phyloP scores from a whole-genome alignment of 2,888 invertebrate genomes.

The Caenorhabditis sinica region DNA sequence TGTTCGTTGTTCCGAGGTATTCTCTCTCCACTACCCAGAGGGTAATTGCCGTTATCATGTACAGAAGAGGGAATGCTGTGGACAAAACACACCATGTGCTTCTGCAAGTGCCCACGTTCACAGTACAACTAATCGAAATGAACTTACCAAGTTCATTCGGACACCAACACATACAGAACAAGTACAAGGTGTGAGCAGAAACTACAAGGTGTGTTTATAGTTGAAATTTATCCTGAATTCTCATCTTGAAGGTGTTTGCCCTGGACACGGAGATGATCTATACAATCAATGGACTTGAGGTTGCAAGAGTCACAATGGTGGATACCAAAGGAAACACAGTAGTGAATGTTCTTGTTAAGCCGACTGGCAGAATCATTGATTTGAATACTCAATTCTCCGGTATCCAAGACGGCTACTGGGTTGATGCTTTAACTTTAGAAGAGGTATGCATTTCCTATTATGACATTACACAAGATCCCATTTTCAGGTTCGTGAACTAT shows the following conservation, averaged over 20 bases:
- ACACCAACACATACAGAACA: background rate
- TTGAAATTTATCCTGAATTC: background rate
- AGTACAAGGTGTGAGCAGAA: background rate
- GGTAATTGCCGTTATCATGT: background rate
- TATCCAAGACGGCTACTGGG: constrained; percentile 92
- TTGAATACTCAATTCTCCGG: constrained; percentile 95
- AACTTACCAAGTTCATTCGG: background rate
- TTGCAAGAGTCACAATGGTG: constrained; percentile 79
- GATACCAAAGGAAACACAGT: constrained; percentile 87
- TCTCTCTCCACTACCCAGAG: background rate
- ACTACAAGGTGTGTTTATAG: background rate
- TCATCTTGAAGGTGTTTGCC: constrained; percentile 87
- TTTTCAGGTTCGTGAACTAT: constrained; percentile 88
- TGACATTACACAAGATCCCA: background rate
- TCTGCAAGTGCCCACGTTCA: background rate
- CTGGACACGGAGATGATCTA: constrained; percentile 91
- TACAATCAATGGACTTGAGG: constrained; percentile 74
- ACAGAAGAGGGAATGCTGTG: background rate
- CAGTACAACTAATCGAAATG: background rate
- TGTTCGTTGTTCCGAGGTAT: background rate
- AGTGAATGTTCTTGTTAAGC: constrained; percentile 94
- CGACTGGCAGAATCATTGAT: constrained; percentile 89
- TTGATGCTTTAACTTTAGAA: constrained; percentile 87
- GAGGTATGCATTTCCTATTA: constrained; percentile 34
- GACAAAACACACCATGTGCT: background rate